Percentiles rank a stretch among this genome's conserved stretches.
Conservation (phyloP, 2,797 vertebrate genomes). For the Lagorchestes hirsutus region DNA sequence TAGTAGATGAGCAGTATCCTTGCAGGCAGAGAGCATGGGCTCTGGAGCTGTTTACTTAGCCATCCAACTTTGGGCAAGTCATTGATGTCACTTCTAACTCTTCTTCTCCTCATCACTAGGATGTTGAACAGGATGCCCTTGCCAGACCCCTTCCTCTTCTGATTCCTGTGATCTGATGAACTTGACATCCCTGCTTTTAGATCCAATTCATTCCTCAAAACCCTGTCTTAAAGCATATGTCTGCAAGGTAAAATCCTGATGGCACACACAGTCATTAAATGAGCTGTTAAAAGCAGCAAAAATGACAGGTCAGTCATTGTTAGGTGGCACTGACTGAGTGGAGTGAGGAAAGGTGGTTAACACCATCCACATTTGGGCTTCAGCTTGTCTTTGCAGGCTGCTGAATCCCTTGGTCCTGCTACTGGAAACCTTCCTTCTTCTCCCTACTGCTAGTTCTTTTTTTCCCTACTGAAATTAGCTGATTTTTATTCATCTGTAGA, state of each 20-base stretch:
- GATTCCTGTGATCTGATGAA: background rate
- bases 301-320: too few species aligned
- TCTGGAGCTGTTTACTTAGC: too few species aligned
- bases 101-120: background rate
- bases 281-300: too few species aligned
- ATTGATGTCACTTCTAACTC: background rate
- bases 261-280: too few species aligned
- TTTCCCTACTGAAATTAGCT: background rate
- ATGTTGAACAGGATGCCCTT: too few species aligned
- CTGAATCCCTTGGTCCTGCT: too few species aligned
- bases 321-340: too few species aligned
- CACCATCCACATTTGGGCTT: too few species aligned
- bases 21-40: background rate
- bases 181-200: conserved; percentile 37
- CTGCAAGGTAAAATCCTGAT: background rate
- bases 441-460: background rate
- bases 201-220: conserved; percentile 11
- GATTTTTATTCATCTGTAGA: background rate
- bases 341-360: too few species aligned
- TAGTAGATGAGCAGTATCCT: too few species aligned
- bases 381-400: too few species aligned
- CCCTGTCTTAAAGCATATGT: background rate
- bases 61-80: too few species aligned
- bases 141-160: background rate
- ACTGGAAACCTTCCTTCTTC: background rate